Percentiles rank a stretch among this genome's conserved stretches.
These are phyloP conservation scores for Oophaga sylvatica DNA, from an alignment of 2,797 vertebrate species.

Conservation along the genomic window DNA sequence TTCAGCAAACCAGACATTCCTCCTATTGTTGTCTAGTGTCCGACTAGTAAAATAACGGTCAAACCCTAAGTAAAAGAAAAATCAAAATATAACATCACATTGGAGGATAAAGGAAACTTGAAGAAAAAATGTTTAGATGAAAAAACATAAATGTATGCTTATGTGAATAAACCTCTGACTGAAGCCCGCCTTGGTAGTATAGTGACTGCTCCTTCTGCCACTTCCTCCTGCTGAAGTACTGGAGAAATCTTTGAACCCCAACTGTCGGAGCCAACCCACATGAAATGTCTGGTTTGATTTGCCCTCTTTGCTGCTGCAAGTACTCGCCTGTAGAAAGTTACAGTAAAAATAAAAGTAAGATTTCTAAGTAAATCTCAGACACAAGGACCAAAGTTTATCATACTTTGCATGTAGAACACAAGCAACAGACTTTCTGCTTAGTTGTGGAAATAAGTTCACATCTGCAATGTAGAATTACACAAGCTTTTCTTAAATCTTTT, in stretches of 20 bases:
- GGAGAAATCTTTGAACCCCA: slow-evolving; percentile 95
- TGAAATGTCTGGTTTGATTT: slow-evolving; percentile 93
- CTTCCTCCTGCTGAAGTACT: slow-evolving; percentile 89
- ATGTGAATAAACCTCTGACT: slow-evolving; percentile 81
- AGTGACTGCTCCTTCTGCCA: slow-evolving; percentile 91
- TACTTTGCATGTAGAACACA: not conserved
- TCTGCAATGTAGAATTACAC: not conserved
- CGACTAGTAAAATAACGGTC: slow-evolving; percentile 94
- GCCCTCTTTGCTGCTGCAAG: slow-evolving; percentile 89
- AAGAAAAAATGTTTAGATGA: not conserved
- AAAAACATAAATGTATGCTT: not conserved
- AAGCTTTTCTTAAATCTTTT: not conserved
- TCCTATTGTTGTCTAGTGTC: slow-evolving; percentile 92
- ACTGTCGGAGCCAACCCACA: slow-evolving; percentile 96
- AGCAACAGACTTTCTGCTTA: not conserved
- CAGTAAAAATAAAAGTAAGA: not conserved
- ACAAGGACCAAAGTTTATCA: not conserved
- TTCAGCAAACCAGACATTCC: slow-evolving; percentile 96
- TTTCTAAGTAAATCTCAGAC: not conserved
- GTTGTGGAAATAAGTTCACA: not conserved
- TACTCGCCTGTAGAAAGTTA: slow-evolving; percentile 78
- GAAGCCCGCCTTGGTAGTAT: slow-evolving; percentile 91
- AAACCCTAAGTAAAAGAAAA: slow-evolving; percentile 77
- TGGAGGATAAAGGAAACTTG: not conserved
- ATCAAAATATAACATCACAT: not conserved